These are phyloP conservation scores for Drosophila ananassae DNA, from an alignment of 1,140 invertebrate species.

Conservation along the genomic window DNA sequence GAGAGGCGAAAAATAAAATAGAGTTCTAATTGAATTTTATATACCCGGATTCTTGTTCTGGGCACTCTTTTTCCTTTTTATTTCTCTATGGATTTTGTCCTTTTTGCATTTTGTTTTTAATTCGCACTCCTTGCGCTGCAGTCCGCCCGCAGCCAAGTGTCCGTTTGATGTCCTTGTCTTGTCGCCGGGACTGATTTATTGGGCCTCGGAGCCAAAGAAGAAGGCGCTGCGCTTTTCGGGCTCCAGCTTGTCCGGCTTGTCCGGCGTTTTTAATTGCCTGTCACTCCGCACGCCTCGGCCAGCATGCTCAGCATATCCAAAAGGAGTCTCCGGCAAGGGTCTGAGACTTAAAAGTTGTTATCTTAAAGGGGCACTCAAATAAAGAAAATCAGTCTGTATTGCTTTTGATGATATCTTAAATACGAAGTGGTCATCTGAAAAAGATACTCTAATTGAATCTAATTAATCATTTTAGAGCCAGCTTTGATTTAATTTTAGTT, in stretches of 20 bases:
- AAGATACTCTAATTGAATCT: background rate
- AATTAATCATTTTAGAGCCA: background rate
- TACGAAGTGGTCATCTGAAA: too few relatives aligned
- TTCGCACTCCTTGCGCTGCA: constrained; percentile 52
- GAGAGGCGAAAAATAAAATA: constrained; percentile 50
- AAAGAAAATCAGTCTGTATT: constrained; percentile 9
- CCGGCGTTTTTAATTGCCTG: constrained; percentile 75
- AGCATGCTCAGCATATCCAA: constrained; percentile 43
- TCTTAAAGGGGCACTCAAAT: constrained; percentile 21
- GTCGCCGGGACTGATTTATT: constrained; percentile 69
- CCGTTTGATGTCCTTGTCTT: constrained; percentile 61
- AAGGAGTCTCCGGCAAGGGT: background rate
- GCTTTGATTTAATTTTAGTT: background rate
- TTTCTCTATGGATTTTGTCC: background rate
- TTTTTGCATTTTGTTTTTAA: constrained; percentile 10
- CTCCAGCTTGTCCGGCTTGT: constrained; percentile 10
- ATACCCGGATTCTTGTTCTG: constrained; percentile 42
- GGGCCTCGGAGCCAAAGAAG: constrained; percentile 37
- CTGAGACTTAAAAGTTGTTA: background rate
- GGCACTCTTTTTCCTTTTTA: constrained; percentile 7
- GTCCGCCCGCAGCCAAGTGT: constrained; percentile 33
- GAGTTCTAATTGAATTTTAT: constrained; percentile 80
- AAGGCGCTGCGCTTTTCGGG: constrained; percentile 58
- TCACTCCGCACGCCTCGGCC: constrained; percentile 26
- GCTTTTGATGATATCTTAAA: background rate